Evolutionary conservation across 2,888 invertebrate species (phyloP), one percentile per base, ranked within the genome.

Genomic region (Drosophila multiciliata): DNA sequence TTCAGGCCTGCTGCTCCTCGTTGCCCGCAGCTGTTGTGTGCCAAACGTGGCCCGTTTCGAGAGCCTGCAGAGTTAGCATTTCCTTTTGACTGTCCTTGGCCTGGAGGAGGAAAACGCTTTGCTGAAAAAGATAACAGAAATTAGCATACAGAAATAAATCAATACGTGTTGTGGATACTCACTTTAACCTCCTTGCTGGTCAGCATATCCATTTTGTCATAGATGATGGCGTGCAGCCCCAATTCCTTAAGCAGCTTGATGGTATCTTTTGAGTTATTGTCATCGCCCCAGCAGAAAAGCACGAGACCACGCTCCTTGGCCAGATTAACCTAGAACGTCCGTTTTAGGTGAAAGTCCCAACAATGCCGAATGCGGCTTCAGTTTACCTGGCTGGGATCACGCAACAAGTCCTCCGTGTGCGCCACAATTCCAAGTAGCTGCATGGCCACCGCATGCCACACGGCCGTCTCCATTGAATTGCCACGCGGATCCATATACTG

Each of bases 281-380:
- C 98, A 87, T 99, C 98, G 33, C 99, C 99, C 99, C 99, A 99
- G 90, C 98, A 98, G 93, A 99, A 99, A 75, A 98, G 95, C 7
- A 98, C 96, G 62, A 99, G 94, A 15, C 97, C 97, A 20, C 96
- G 95, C 84, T 96, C 95, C 82, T 96, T 96, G 3, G 97, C 97
- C 78, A 96, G 92, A 87, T 96, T 95, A 15, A 98, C 96, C 96
- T 96, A 91, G 64, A 89, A 80, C 73, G 65, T 68, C 71, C 58
- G 65, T 78, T 75, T 45, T 67, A 61, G 62, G 61, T 76, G 60
- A 71, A 69, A 73, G 75, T 63, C 73, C 71, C 74, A 62, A 35
- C 8, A 36, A 52, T 45, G 20, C 40, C 66, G 53, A 48, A 26
- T 11, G 17, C 42, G 60, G 62, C 53, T 68, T 66, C 78, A 74